Percentiles rank a stretch among this genome's conserved stretches.
Evolutionary conservation across 1,140 invertebrate genomes (phyloP).

Genomic region (Popillia japonica): DNA sequence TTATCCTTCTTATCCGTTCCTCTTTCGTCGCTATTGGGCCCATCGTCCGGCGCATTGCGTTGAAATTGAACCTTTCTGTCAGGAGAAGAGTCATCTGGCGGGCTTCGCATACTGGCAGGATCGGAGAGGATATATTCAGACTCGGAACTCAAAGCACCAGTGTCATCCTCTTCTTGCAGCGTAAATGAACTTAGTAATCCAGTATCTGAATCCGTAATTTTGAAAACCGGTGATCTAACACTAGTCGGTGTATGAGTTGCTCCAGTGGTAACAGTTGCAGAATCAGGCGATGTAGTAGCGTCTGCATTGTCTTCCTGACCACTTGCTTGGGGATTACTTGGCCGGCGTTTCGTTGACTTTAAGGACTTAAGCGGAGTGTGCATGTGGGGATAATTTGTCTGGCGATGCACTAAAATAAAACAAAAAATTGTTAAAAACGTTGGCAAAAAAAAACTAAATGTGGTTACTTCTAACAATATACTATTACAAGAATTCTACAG

Average conservation of each 20-base stretch:
- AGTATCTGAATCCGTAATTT: conserved; percentile 52
- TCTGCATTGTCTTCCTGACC: conserved; percentile 47
- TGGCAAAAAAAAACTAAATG: too few relatives aligned
- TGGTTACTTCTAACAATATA: too few relatives aligned
- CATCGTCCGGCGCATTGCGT: not conserved
- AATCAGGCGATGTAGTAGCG: conserved; percentile 37
- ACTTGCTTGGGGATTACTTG: conserved; percentile 16
- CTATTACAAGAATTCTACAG: too few relatives aligned
- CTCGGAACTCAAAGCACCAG: conserved; percentile 53
- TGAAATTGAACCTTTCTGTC: conserved; percentile 60
- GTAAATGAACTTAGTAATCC: conserved; percentile 51
- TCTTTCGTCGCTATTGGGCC: not conserved
- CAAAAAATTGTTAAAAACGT: not conserved
- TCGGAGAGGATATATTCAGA: conserved; percentile 59
- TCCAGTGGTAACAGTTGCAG: conserved; percentile 40
- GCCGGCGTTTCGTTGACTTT: conserved; percentile 58
- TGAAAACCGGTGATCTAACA: conserved; percentile 43
- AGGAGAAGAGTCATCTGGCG: conserved; percentile 49
- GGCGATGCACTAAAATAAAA: conserved; percentile 67
- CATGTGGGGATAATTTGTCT: conserved; percentile 72
- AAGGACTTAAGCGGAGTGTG: conserved; percentile 69
- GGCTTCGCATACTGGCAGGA: conserved; percentile 52
- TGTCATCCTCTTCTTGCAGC: conserved; percentile 48
- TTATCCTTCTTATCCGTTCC: conserved; percentile 35
- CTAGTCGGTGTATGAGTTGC: conserved; percentile 47